A percentile compares a stretch with the other conserved stretches of the same genome.
Evolutionary conservation across 2,113 vertebrate genomes (phyloP).

Genomic region (Oryzias javanicus): DNA sequence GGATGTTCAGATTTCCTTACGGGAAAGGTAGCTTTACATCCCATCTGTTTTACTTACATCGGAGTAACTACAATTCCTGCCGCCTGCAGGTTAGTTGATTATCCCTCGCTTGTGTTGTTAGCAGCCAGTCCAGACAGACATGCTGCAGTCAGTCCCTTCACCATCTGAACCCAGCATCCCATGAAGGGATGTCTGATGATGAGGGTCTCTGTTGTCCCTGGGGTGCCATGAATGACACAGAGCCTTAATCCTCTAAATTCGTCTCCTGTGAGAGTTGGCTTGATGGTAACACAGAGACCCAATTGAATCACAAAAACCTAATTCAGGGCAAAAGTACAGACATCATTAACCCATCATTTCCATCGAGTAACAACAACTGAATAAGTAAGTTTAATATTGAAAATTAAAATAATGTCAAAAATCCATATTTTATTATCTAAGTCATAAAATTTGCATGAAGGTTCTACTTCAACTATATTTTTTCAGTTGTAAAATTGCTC

Average conservation of each 20-base stretch:
- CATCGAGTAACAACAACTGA: slow-evolving; percentile 13
- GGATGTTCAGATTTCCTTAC: slow-evolving; percentile 44
- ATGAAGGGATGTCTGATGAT: slow-evolving; percentile 40
- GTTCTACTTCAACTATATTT: too few relatives aligned
- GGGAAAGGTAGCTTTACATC: slow-evolving; percentile 37
- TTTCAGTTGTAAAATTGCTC: too few relatives aligned
- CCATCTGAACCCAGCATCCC: slow-evolving; percentile 37
- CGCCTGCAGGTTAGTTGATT: slow-evolving; percentile 55
- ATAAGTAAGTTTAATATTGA: slow-evolving; percentile 5
- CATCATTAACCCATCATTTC: slow-evolving; percentile 39
- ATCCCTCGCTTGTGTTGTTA: slow-evolving; percentile 50
- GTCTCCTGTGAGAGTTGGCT: slow-evolving; percentile 43
- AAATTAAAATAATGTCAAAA: too few relatives aligned
- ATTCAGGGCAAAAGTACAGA: slow-evolving; percentile 45
- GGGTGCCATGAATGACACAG: slow-evolving; percentile 35
- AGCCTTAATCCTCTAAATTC: slow-evolving; percentile 29
- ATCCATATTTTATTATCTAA: too few relatives aligned
- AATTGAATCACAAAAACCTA: slow-evolving; percentile 63
- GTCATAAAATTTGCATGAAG: neutral
- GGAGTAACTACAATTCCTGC: slow-evolving; percentile 32
- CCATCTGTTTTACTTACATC: slow-evolving; percentile 60
- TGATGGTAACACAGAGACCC: slow-evolving; percentile 46
- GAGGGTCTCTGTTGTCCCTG: slow-evolving; percentile 29
- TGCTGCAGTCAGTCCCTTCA: slow-evolving; percentile 48
- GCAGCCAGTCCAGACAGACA: slow-evolving; percentile 52